These are phyloP conservation scores for Agriopis marginaria DNA, from an alignment of 2,888 invertebrate genomes.

Conservation along the genomic window DNA sequence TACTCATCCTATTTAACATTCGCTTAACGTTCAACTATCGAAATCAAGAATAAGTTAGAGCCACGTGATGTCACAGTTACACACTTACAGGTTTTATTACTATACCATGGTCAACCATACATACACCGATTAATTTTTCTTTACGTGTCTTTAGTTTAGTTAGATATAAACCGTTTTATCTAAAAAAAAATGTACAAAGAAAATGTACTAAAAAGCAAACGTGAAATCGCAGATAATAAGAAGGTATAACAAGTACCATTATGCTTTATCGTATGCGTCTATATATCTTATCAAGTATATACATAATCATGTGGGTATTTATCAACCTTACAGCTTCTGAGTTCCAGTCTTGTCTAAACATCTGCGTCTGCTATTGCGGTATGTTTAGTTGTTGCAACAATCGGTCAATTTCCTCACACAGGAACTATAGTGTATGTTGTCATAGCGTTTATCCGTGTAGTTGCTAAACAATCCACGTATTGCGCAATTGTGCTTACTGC, in stretches of 20 bases:
- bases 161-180: background rate
- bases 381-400: slow-evolving; percentile 42
- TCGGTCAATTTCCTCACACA: slow-evolving; percentile 46
- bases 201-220: background rate
- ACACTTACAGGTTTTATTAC: slow-evolving; percentile 28
- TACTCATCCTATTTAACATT: slow-evolving; percentile 60
- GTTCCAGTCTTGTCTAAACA: slow-evolving; percentile 24
- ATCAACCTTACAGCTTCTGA: slow-evolving; percentile 10
- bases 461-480: slow-evolving; percentile 64
- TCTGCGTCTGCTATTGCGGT: slow-evolving; percentile 28
- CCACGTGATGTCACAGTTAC: slow-evolving; percentile 48
- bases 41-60: slow-evolving; percentile 35
- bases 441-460: slow-evolving; percentile 32
- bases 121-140: slow-evolving; percentile 44
- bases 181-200: background rate
- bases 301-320: background rate
- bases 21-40: slow-evolving; percentile 45
- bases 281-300: background rate
- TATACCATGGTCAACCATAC: slow-evolving; percentile 43
- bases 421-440: slow-evolving; percentile 37
- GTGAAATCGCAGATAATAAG: background rate
- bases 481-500: slow-evolving; percentile 62
- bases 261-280: too few relatives aligned
- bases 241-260: too few relatives aligned
- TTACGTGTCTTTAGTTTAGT: background rate